Evolutionary conservation across 2,888 invertebrate genomes (phyloP), one percentile per base, ranked within the genome.

Genomic region (Argyresthia goedartella): DNA sequence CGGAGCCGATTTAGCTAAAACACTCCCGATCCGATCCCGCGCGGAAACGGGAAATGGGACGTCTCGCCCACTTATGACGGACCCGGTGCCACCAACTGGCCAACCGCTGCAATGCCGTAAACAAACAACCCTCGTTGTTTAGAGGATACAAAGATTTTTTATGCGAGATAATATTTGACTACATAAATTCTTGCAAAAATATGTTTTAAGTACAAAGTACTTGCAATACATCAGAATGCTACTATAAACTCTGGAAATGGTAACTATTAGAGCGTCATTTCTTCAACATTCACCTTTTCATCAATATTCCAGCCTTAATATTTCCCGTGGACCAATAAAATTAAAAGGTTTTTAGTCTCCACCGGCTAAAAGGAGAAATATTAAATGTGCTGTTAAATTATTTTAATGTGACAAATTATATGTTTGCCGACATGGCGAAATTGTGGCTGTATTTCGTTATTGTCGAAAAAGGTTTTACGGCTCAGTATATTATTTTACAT

Each of bases 1-100:
- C 63, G 61, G 69, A 73, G 73, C 73, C 76, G 73, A 76, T 76
- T 73, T 72, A 74, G 71, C 73, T 75, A 73, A 76, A 77, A 75
- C 74, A 76, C 73, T 74, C 71, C 66, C 66, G 68, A 76, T 74
- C 68, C 67, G 62, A 66, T 69, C 68, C 65, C 65, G 66, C 68
- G 67, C 63, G 65, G 69, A 65, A 68, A 73, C 67, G 66, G 72
- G 69, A 74, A 76, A 73, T 72, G 71, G 69, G 66, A 71, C 68
- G 71, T 71, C 70, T 67, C 67, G 63, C 70, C 72, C 70, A 69
- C 71, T 73, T 71, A 68, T 67, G 70, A 69, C 62, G 63, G 59
- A 66, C 54, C 60, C 57, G 53, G 61, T 56, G 53, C 53, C 55
- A 61, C 57, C 56, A 52, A 48, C 41, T 35, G 25, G 47, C 53